Base-by-base conservation (phyloP, 2,888 invertebrate species). In the Stenoptilia bipunctidactyla region DNA sequence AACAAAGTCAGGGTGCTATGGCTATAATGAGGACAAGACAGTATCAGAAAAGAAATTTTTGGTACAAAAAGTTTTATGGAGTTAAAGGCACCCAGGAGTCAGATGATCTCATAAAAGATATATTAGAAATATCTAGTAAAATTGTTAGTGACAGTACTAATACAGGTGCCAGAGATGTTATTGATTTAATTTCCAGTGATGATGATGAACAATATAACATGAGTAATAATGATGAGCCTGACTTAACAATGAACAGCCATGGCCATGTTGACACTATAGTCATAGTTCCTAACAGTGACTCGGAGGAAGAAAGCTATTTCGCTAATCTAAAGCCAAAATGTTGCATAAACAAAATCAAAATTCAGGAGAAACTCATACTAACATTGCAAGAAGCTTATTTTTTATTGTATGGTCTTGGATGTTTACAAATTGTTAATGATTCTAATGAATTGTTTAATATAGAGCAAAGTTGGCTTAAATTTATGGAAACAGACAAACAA, bases 331-430 rank as follows among this genome's bases (percentile, higher is more conserved):
- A 85, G 52, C 87, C 89, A 8, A 76, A 80, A 54, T 85, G 88
- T 52, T 86, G 88, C 58, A 56, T 85, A 3, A 88, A 89, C 58
- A 83, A 77, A 52, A 85, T 86, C 48, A 85, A 85, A 43, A 52
- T 89, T 1, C 70, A 74, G 39, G 92, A 92, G 72, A 87, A 85
- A 14, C 67, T 92, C 3, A 84, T 89, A 56, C 68, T 94, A n/a
- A 86, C 88, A 1, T 76, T 89, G 38, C 91, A 92, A 67, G 94
- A 95, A 74, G 89, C 93, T 1, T 92, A 92, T 58, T 93, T 93
- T 50, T 73, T 94, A 14, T 70, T 86, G 30, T 88, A 86, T 60
- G 89, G 86, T 10, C 61, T 93, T 13, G 88, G 89, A 20, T 89
- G 91, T 53, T 71, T 94, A 36, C 82, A 88, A 58, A 79, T 93